Conservation (phyloP, 2,888 invertebrate genomes). For the Drosophila percnosoma region DNA sequence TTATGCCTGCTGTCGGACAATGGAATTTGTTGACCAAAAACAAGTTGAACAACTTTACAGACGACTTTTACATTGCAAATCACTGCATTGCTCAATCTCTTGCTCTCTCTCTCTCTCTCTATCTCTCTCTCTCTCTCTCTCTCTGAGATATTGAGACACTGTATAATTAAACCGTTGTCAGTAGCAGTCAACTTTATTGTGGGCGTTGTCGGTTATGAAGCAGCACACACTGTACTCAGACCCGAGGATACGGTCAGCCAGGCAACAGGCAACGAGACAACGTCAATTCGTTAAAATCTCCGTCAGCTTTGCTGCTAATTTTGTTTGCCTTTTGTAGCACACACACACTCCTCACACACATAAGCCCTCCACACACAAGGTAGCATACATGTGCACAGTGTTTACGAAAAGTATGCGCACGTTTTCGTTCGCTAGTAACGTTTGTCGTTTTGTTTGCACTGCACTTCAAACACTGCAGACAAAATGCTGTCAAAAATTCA, state of each 20-base stretch:
- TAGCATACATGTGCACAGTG: slow-evolving; percentile 38
- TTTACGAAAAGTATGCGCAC: slow-evolving; percentile 68
- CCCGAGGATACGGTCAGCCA: slow-evolving; percentile 9
- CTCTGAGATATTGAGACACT: slow-evolving; percentile 18
- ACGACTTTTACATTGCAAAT: slow-evolving; percentile 47
- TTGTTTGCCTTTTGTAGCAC: slow-evolving; percentile 67
- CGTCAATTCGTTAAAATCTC: slow-evolving; percentile 72
- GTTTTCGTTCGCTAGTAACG: slow-evolving; percentile 31
- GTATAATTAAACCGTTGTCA: slow-evolving; percentile 58
- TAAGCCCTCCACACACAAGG: slow-evolving; percentile 11
- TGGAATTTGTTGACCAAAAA: slow-evolving; percentile 38
- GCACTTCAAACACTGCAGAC: slow-evolving; percentile 78
- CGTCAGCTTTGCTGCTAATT: slow-evolving; percentile 73
- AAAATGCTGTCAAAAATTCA: slow-evolving; percentile 75
- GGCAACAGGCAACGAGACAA: slow-evolving; percentile 29
- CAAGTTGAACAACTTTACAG: slow-evolving; percentile 45
- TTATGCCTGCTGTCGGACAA: slow-evolving; percentile 34
- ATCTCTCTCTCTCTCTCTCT: not conserved
- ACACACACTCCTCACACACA: slow-evolving; percentile 25
- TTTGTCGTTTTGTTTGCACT: slow-evolving; percentile 64
- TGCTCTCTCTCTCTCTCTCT: not conserved
- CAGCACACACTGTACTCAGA: slow-evolving; percentile 1
- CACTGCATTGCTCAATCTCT: slow-evolving; percentile 2
- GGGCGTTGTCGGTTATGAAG: slow-evolving; percentile 36
- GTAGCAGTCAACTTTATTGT: slow-evolving; percentile 50